Evolutionary conservation across 2,113 vertebrate genomes (phyloP), one percentile per base, ranked within the genome.

Genomic region (Geococcyx californianus): DNA sequence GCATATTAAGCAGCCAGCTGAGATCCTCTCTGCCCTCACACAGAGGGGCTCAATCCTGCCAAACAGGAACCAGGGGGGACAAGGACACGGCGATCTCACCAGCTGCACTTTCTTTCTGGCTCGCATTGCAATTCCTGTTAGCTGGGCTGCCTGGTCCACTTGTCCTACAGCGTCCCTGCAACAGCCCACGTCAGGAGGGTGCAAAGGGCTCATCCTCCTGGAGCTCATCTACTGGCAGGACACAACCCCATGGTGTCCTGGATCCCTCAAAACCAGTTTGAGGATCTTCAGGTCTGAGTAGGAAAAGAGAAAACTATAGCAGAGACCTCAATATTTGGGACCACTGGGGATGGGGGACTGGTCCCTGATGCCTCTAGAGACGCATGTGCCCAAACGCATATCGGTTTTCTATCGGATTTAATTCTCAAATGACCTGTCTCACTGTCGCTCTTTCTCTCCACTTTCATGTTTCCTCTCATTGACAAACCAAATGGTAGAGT

Each of bases 1-100:
- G 93, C 92, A 96, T 96, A 87, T 21, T 68, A 84, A 97, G 17
- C 15, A 0, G n/a, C 26, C 92, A 96, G 83, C 93, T 94, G 90
- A 90, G 94, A 81, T 73, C 15, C 74, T 78, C 66, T 52, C 25
- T 18, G 47, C 55, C 51, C 64, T 74, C 52, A 64, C 80, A 91
- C 74, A 73, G 74, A 91, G 56, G 60, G 38, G 52, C 44, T 88
- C 68, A 31, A 55, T 68, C 60, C 88, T 95, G 90, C 94, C 95
- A 94, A 59, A 70, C 92, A 94, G 96, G 92, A 94, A 89, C 69
- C 1, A 0, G 16, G 7, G 55, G 13, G 28, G 34, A 89, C 76
- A 17, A 36, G 73, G 86, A 70, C 54, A 29, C 26, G 25, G 68
- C 0, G 6, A 29, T 75, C 60, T 3, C 90, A 84, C 47, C 95